Conservation (phyloP, 2,888 invertebrate genomes). For the Heliconius ismenius region DNA sequence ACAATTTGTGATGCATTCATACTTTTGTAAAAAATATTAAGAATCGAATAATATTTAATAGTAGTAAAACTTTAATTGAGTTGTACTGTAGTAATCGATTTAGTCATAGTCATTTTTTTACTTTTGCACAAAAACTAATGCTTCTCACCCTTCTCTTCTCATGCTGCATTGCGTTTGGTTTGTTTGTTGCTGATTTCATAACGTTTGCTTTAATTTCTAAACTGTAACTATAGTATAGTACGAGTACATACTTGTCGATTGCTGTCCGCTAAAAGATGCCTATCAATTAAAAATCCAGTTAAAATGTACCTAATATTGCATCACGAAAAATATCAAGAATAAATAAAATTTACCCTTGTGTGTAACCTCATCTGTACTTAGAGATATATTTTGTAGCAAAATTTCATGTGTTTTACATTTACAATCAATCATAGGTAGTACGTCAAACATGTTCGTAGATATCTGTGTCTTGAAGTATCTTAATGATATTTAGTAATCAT, state of each 20-base stretch:
- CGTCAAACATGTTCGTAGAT: not conserved
- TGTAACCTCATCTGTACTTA: slow-evolving; percentile 1
- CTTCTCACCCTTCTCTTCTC: not conserved
- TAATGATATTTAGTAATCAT: slow-evolving; percentile 19
- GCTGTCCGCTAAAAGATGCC: not conserved
- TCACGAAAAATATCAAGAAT: not conserved
- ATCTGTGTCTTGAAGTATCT: slow-evolving; percentile 15
- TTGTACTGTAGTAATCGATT: not conserved
- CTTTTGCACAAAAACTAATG: not conserved
- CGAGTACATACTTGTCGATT: too few species aligned
- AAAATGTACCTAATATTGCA: not conserved
- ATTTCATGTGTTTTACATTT: not conserved
- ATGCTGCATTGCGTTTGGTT: not conserved
- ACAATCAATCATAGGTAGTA: not conserved
- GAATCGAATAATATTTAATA: not conserved
- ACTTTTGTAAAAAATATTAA: not conserved
- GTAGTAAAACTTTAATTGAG: too few species aligned
- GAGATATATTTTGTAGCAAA: slow-evolving; percentile 4
- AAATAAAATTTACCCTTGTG: not conserved
- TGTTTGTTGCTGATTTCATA: not conserved
- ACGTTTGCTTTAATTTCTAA: not conserved
- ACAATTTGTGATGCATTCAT: not conserved
- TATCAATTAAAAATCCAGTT: not conserved
- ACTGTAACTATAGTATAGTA: not conserved
- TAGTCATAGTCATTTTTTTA: not conserved